phyloP scores from a whole-genome alignment of 2,113 vertebrate genomes.

The Thymallus thymallus region DNA sequence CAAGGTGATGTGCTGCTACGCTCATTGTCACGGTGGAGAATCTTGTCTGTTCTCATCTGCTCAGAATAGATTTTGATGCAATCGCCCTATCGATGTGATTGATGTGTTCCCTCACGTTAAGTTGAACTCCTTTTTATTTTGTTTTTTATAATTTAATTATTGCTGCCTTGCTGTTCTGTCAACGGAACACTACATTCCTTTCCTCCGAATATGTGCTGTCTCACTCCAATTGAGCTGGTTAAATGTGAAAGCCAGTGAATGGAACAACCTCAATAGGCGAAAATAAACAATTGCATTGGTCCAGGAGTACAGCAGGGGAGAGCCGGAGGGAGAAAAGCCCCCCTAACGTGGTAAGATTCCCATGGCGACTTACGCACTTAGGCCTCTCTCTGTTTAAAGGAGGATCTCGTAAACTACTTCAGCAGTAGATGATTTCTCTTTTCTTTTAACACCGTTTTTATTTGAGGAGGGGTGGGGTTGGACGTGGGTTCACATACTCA shows the following conservation, averaged over 20 bases:
- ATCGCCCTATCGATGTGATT: background rate
- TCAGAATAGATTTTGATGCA: background rate
- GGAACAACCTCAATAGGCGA: conserved; percentile 71
- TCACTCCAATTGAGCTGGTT: conserved; percentile 75
- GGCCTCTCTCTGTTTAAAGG: conserved; percentile 61
- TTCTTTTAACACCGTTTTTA: conserved; percentile 59
- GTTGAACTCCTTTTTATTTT: conserved; percentile 41
- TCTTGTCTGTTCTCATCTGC: conserved; percentile 35
- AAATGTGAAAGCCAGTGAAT: conserved; percentile 74
- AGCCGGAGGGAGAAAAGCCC: conserved; percentile 53
- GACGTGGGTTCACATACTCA: conserved; percentile 39
- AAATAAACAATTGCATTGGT: conserved; percentile 76
- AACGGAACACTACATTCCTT: conserved; percentile 64
- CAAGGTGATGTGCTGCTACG: conserved; percentile 50
- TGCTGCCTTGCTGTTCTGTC: conserved; percentile 62
- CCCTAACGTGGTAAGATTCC: conserved; percentile 70
- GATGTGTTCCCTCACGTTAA: conserved; percentile 46
- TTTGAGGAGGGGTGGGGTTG: conserved; percentile 58
- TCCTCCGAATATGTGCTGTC: conserved; percentile 71
- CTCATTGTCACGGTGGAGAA: conserved; percentile 25
- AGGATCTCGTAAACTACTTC: conserved; percentile 68
- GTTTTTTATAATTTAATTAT: too few species aligned
- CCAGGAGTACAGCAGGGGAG: conserved; percentile 67
- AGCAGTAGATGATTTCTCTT: conserved; percentile 65
- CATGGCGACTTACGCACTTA: conserved; percentile 61